Base-by-base conservation (phyloP, 2,113 vertebrate genomes). In the Aix galericulata region DNA sequence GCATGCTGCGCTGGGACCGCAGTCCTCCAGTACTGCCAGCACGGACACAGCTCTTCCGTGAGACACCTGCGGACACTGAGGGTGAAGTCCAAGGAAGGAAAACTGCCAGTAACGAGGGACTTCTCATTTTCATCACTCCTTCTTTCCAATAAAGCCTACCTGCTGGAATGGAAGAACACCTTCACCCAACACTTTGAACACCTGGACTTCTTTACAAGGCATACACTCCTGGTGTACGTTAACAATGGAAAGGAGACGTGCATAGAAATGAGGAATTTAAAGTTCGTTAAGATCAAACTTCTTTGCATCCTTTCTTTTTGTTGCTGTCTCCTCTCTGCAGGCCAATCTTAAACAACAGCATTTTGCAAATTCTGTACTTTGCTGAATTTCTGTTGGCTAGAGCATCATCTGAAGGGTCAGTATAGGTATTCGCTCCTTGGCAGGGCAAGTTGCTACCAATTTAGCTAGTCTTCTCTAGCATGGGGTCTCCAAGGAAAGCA, bases 111-210 rank as follows among this genome's bases (percentile, higher is more conserved):
- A 89, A 75, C 18, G 23, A 90, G 36, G n/a, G 22, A 84, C 44
- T 79, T 87, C 58, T 68, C 34, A 56, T 72, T 88, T 89, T 59
- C 8, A 46, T 82, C 74, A 71, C 36, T 75, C 36, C 38, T 69
- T 67, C 78, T 66, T 60, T 56, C 44, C 48, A 91, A 77, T 20
- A 40, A 62, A 68, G 18, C 29, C 5, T 25, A 73, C 3, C 5
- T 0, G 0, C 55, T 12, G 10, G 69, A 87, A 82, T 16, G 1
- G 77, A 5, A 63, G 16, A 74, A 67, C 22, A 22, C 8, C 13
- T 36, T 68, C 9, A 52, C 11, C 58, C 17, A 34, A 27, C 23
- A 31, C 59, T 53, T 29, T 75, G 64, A 89, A 68, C 52, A 25
- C 18, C 44, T 4, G 23, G 21, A 52, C 8, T 63, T 46, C 22